Evolutionary conservation across 2,797 vertebrate genomes (phyloP).

Genomic region (Poeciliopsis gracilis): DNA sequence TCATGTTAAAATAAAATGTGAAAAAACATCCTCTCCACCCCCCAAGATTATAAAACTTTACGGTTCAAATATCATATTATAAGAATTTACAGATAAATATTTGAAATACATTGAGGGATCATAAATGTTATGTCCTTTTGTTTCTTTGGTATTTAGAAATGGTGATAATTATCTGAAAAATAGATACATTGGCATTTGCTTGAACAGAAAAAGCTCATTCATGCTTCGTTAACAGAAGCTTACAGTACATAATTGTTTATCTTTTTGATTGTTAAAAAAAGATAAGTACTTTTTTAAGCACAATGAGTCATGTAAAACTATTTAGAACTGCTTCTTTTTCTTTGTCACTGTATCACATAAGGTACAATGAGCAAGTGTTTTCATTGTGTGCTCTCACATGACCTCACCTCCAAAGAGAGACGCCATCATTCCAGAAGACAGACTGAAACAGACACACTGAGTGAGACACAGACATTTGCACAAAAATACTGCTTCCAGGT

Average conservation of each 20-base stretch:
- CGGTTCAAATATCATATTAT: not conserved
- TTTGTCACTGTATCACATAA: not conserved
- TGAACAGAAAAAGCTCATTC: not conserved
- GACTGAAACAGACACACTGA: not conserved
- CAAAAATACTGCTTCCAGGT: not conserved
- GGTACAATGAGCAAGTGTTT: not conserved
- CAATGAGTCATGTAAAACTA: not conserved
- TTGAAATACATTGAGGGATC: not conserved
- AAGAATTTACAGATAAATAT: not conserved
- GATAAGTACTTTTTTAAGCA: not conserved
- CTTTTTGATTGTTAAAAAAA: not conserved
- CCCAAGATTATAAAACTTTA: not conserved
- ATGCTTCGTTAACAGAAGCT: not conserved
- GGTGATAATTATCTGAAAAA: not conserved
- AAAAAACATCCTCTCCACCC: not conserved
- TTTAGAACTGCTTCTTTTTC: not conserved
- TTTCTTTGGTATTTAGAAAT: not conserved
- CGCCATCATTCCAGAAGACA: slow-evolving; percentile 29
- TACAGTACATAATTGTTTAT: not conserved
- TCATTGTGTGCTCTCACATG: slow-evolving; percentile 33
- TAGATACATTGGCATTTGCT: not conserved
- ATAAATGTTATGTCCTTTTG: not conserved
- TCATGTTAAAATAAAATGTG: not conserved
- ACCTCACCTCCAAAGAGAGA: slow-evolving; percentile 51
- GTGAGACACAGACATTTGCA: not conserved